Evolutionary conservation across 2,113 vertebrate genomes (phyloP), one percentile per base, ranked within the genome.

Genomic region (Piliocolobus tephrosceles): DNA sequence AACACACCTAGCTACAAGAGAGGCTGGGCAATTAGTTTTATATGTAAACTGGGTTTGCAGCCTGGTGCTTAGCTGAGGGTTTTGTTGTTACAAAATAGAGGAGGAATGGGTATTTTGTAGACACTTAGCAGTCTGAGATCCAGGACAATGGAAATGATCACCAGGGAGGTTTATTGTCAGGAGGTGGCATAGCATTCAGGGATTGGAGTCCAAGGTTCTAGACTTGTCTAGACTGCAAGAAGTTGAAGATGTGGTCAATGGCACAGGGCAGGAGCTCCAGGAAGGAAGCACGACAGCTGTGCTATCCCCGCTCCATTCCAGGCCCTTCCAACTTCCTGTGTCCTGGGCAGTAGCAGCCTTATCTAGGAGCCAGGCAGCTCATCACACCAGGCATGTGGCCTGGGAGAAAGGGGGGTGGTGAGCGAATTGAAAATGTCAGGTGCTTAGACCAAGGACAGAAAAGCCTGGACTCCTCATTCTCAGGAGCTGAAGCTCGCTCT

Each of bases 231-330:
- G 23, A 64, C 23, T 27, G 38, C 27, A 40, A 1, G 23, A n/a
- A 80, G n/a, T n/a, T 52, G 22, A 52, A 82, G 32, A 43, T 10
- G 40, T n/a, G 13, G 23, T 27, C 57, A 58, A 6, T 16, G n/a
- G 32, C 38, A 25, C n/a, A 47, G 58, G 40, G 25, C 40, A 66
- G 50, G 68, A 75, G 17, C 30, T 70, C 27, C 11, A 43, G 30
- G 55, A 6, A 12, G 7, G 13, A 2, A 8, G 38, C 3, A 8
- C 0, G 16, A 58, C 14, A n/a, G 22, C 30, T 45, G 2, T 1
- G 3, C 4, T 38, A 32, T 14, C 32, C 12, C 20, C 25, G 5
- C 47, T 11, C 14, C 6, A 10, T 23, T 55, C 38, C n/a, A n/a
- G 30, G 66, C 3, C 25, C 14, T 25, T 43, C 40, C 9, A 61